Base-by-base conservation (phyloP, 2,113 vertebrate species). In the Girardinichthys multiradiatus region DNA sequence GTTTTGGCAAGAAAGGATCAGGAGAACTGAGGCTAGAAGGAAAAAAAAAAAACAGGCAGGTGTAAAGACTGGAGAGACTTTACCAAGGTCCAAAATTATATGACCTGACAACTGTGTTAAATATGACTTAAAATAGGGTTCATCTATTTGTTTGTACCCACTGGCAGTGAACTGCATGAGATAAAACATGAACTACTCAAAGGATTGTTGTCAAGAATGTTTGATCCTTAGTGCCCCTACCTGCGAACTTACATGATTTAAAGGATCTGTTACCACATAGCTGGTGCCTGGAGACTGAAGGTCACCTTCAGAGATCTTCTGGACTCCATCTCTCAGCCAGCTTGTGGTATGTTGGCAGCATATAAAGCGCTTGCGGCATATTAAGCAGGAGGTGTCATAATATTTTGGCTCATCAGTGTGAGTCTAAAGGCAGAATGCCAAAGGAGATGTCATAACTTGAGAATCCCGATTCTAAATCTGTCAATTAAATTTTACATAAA, bases 261-360 rank as follows among this genome's bases (percentile, higher is more conserved):
- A 60, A 42, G 48, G 48, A 64, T 39, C 48, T 42, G 64, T 35
- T 15, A 45, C 69, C 28, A 28, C 27, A 12, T 3, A n/a, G 7
- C 48, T 39, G 30, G 42, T 63, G 29, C 54, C 17, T 30, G 60
- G 26, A 60, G 13, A 57, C 30, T 24, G 12, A 51, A 80, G 66
- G 60, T 62, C 61, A 74, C 71, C 66, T 70, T 74, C 60, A 35
- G 64, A 58, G 14, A 68, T 64, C 64, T 68, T 42, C 31, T 27
- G 2, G 31, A 28, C 42, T 70, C 29, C 51, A 35, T 27, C 58
- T 29, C 45, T 69, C 71, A 26, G 65, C 26, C 24, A 26, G 60
- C 45, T 28, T 37, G 13, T 17, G n/a, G 14, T 14, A 26, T 24
- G 42, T 37, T 74, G 37, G 64, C 63, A 59, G 27, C 28, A 13